phyloP scores from a whole-genome alignment of 2,888 invertebrate genomes.

The Criorhina ranunculi region DNA sequence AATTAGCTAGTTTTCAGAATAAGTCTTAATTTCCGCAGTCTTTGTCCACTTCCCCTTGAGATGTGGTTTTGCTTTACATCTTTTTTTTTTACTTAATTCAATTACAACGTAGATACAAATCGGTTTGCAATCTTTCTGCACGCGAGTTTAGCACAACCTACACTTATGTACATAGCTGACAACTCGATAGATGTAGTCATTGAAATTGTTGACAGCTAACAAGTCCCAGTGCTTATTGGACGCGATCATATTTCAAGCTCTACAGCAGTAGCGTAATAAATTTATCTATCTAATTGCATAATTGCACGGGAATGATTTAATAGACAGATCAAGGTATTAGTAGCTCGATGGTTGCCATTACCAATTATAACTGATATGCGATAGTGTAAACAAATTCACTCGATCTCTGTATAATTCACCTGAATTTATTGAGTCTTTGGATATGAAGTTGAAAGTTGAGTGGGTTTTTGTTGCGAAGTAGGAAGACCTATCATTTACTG shows the following conservation, averaged over 20 bases:
- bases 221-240: conserved; percentile 47
- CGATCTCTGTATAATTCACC: background rate
- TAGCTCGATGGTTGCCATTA: conserved; percentile 35
- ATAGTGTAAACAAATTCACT: conserved; percentile 37
- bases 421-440: background rate
- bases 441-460: background rate
- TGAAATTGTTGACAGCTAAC: conserved; percentile 62
- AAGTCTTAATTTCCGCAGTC: conserved; percentile 33
- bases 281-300: conserved; percentile 60
- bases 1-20: conserved; percentile 2
- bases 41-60: conserved; percentile 25
- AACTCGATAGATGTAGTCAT: conserved; percentile 54
- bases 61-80: conserved; percentile 36
- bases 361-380: conserved; percentile 44
- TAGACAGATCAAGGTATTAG: conserved; percentile 58
- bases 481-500: no score
- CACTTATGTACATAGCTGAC: conserved; percentile 36
- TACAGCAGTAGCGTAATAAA: conserved; percentile 31
- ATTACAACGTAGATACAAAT: conserved; percentile 18
- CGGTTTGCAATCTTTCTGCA: conserved; percentile 20
- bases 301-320: conserved; percentile 43
- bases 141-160: conserved; percentile 38
- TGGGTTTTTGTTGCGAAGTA: no score
- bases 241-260: conserved; percentile 63
- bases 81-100: conserved; percentile 9